A percentile compares a stretch with the other conserved stretches of the same genome.
These are phyloP conservation scores for Lasiommata megera DNA, from an alignment of 2,888 invertebrate genomes.

Conservation along the genomic window DNA sequence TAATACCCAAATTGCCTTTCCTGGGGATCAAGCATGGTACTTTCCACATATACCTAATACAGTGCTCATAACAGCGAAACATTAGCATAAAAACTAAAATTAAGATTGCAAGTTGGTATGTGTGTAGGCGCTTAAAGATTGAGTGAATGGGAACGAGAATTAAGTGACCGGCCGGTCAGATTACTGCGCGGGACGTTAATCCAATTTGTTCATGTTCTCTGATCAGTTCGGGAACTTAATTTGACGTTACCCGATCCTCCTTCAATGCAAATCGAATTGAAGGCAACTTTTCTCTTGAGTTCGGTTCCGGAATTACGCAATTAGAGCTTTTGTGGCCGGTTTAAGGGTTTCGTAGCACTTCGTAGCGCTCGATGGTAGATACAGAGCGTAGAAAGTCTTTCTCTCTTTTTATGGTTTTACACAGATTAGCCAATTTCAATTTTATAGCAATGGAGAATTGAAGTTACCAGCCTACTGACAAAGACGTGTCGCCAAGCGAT, in stretches of 20 bases:
- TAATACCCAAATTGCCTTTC: too few relatives aligned
- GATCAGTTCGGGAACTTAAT: constrained; percentile 42
- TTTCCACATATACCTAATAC: too few relatives aligned
- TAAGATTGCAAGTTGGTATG: background rate
- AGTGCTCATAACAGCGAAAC: too few relatives aligned
- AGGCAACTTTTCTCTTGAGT: constrained; percentile 29
- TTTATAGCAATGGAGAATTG: too few relatives aligned
- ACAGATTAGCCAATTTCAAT: too few relatives aligned
- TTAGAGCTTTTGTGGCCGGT: constrained; percentile 1
- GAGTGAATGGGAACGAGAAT: constrained; percentile 56
- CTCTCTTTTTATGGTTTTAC: too few relatives aligned
- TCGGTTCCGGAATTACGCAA: constrained; percentile 13
- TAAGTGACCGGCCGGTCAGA: constrained; percentile 66
- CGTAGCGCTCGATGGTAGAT: background rate
- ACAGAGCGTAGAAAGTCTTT: too few relatives aligned
- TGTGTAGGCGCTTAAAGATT: constrained; percentile 50
- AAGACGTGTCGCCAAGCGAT: too few relatives aligned
- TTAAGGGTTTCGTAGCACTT: constrained; percentile 1
- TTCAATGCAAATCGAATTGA: constrained; percentile 31
- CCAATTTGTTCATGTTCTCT: constrained; percentile 44
- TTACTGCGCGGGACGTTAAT: constrained; percentile 57
- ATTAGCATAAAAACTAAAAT: too few relatives aligned
- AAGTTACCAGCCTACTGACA: too few relatives aligned
- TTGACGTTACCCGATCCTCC: constrained; percentile 32
- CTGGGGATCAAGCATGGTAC: too few relatives aligned